A percentile compares a stretch with the other conserved stretches of the same genome.
Evolutionary conservation across 2,888 invertebrate species (phyloP).

Genomic region (Plemyria rubiginata): DNA sequence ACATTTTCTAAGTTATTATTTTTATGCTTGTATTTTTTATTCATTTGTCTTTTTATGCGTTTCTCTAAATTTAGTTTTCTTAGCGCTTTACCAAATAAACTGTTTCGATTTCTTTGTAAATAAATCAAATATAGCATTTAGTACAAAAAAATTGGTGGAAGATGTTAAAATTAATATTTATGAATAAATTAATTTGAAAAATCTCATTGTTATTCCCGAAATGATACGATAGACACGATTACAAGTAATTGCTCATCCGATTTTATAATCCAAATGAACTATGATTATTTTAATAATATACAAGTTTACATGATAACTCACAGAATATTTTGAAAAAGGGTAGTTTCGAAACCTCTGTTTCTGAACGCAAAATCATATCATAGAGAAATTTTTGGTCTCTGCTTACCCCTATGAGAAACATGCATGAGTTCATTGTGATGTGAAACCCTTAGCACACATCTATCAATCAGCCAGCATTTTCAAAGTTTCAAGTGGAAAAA

Average conservation of each 20-base stretch:
- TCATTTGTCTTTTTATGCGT: conserved; percentile 12
- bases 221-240: conserved; percentile 36
- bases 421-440: neutral
- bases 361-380: neutral
- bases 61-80: conserved; percentile 38
- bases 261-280: neutral
- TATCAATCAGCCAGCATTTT: too few species aligned
- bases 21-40: conserved; percentile 20
- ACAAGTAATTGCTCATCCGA: neutral
- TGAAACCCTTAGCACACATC: neutral
- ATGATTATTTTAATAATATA: neutral
- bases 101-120: conserved; percentile 69
- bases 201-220: conserved; percentile 47
- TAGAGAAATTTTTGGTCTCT: neutral
- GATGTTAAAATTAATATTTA: conserved; percentile 54
- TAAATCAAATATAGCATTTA: conserved; percentile 71
- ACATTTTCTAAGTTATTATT: conserved; percentile 14
- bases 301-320: neutral
- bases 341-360: neutral
- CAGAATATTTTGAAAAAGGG: neutral
- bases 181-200: conserved; percentile 53
- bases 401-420: neutral
- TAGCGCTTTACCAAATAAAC: conserved; percentile 80
- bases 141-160: conserved; percentile 81
- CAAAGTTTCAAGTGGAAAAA: too few species aligned